Evolutionary conservation across 2,888 invertebrate genomes (phyloP).

Genomic region (Elgonia sp.): DNA sequence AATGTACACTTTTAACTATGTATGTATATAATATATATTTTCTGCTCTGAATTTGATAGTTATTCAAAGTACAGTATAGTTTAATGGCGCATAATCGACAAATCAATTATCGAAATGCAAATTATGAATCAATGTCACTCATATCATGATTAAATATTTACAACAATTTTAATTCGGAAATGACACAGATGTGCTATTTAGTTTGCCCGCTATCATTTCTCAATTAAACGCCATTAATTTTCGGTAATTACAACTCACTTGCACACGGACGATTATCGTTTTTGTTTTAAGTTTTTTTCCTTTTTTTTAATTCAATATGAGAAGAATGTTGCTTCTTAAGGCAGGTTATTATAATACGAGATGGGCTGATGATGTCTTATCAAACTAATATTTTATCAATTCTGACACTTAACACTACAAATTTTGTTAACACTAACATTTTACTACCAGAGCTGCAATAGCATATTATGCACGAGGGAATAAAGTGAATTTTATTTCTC

Average conservation of each 20-base stretch:
- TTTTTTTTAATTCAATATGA: slow-evolving; percentile 41
- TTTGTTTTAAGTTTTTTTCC: slow-evolving; percentile 29
- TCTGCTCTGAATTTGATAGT: slow-evolving; percentile 47
- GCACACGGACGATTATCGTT: slow-evolving; percentile 66
- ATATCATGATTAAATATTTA: slow-evolving; percentile 45
- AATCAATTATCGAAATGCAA: slow-evolving; percentile 18
- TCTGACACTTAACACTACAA: no score
- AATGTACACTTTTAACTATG: slow-evolving; percentile 64
- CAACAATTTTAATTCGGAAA: slow-evolving; percentile 57
- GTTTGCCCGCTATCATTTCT: background rate
- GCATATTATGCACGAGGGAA: no score
- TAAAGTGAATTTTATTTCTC: no score
- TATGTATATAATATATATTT: slow-evolving; percentile 52
- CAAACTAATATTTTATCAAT: no score
- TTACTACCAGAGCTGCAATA: no score
- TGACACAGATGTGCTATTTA: background rate
- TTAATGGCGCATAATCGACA: slow-evolving; percentile 57
- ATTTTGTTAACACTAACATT: no score
- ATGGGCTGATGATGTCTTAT: background rate
- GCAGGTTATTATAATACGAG: slow-evolving; percentile 63
- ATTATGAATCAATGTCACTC: background rate
- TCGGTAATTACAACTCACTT: slow-evolving; percentile 34
- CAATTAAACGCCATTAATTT: slow-evolving; percentile 59
- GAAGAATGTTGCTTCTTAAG: slow-evolving; percentile 69
- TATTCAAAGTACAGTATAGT: slow-evolving; percentile 21